A percentile compares a stretch with the other conserved stretches of the same genome.
These are phyloP conservation scores for Apeltes quadracus DNA, from an alignment of 2,113 vertebrate genomes.

Conservation along the genomic window DNA sequence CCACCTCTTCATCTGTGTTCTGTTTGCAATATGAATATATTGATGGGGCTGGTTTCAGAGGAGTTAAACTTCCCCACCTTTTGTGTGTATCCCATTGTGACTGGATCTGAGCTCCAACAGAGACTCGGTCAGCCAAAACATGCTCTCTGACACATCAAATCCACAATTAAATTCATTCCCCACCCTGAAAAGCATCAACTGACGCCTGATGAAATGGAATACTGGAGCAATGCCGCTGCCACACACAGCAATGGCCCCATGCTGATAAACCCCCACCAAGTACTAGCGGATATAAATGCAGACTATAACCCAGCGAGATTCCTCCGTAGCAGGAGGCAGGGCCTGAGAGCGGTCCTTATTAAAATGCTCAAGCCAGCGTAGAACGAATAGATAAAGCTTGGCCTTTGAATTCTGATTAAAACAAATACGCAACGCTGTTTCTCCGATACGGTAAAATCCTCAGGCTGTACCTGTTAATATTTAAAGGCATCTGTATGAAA, in stretches of 20 bases:
- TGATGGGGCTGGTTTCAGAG: slow-evolving; percentile 32
- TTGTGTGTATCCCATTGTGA: slow-evolving; percentile 57
- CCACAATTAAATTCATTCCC: slow-evolving; percentile 54
- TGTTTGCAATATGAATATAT: slow-evolving; percentile 38
- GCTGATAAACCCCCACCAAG: slow-evolving; percentile 28
- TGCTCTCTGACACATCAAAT: slow-evolving; percentile 46
- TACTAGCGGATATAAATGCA: slow-evolving; percentile 58
- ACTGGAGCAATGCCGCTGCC: slow-evolving; percentile 44
- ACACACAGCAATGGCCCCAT: slow-evolving; percentile 13
- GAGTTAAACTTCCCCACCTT: slow-evolving; percentile 25
- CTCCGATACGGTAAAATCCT: slow-evolving; percentile 40
- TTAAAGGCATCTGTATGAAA: slow-evolving; percentile 54
- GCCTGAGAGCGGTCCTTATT: slow-evolving; percentile 53
- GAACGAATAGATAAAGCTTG: slow-evolving; percentile 46
- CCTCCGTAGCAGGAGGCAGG: slow-evolving; percentile 25
- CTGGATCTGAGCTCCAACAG: slow-evolving; percentile 64
- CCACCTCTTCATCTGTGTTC: slow-evolving; percentile 4
- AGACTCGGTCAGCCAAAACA: slow-evolving; percentile 26
- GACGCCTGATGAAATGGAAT: slow-evolving; percentile 65
- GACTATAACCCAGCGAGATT: slow-evolving; percentile 44
- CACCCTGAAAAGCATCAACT: slow-evolving; percentile 38
- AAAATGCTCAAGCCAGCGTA: slow-evolving; percentile 50
- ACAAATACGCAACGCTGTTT: slow-evolving; percentile 54
- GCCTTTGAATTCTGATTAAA: slow-evolving; percentile 67
- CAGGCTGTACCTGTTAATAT: slow-evolving; percentile 56